Evolutionary conservation across 2,113 vertebrate genomes (phyloP), one percentile per base, ranked within the genome.

Genomic region (Cochlearius cochlearius): DNA sequence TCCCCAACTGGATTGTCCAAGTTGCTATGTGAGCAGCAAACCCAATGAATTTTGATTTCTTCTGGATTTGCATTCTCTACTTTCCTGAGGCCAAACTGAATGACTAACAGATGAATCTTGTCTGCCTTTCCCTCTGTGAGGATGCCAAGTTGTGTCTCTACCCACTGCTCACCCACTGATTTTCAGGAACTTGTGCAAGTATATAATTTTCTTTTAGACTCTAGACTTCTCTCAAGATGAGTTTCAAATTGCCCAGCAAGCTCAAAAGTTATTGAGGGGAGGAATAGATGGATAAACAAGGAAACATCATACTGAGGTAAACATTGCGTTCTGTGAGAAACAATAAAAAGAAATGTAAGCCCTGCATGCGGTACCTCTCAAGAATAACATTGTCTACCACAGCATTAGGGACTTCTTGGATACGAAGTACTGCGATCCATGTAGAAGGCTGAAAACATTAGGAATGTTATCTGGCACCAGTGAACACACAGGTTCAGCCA

Each of bases 121-220:
- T 94, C 82, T 96, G 86, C 17, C 58, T 97, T 94, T 92, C 58
- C 6, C 1, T 83, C 55, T 80, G 83, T 80, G 78, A 64, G 85
- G 45, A 86, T 83, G 82, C 92, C 83, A 91, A 92, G 55, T 29
- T 83, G 47, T 71, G 55, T 92, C 41, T 73, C 55, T 95, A 95
- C 92, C 91, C 79, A 39, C 39, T 67, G 66, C 62, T 79, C 7
- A 5, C 91, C 77, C 58, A 83, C 63, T 94, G 88, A 80, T 81
- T 94, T 97, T 94, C 79, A 96, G 67, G 88, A 96, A 95, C 88
- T 97, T 91, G 58, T 94, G 92, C 59, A 94, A 93, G 86, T n/a
- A 30, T 66, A 68, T 47, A 56, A 67, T 86, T 75, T 92, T 88
- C 26, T 90, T 68, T 83, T 56, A 82, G 36, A 83, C 20, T 67